Conservation (phyloP, 2,797 vertebrate genomes). For the Poeciliopsis turneri region DNA sequence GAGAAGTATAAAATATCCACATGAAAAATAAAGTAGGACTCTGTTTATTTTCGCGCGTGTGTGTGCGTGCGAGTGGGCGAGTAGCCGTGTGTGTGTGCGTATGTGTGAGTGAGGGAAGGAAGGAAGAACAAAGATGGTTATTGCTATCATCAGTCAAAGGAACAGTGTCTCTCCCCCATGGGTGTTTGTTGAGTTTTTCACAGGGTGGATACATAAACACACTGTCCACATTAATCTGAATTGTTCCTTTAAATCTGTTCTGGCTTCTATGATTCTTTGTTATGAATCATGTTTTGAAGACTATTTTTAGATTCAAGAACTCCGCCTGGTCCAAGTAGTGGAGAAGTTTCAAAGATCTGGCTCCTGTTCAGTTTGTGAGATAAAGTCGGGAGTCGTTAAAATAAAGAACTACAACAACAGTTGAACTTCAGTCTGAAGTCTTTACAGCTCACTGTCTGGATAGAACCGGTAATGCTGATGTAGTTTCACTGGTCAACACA, state of each 20-base stretch:
- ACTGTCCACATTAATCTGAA: constrained; percentile 1
- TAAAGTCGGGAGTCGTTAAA: neutral
- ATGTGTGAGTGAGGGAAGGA: neutral
- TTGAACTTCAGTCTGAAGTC: neutral
- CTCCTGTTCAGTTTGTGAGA: neutral
- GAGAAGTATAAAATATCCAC: neutral
- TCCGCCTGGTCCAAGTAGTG: neutral
- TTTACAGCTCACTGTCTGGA: neutral
- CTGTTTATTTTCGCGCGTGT: neutral
- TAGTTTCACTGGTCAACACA: neutral
- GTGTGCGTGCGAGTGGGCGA: neutral
- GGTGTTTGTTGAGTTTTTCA: constrained; percentile 31
- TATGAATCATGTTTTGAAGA: constrained; percentile 13
- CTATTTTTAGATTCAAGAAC: constrained; percentile 9
- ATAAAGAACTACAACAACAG: neutral
- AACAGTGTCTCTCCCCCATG: constrained; percentile 10
- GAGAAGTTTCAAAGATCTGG: neutral
- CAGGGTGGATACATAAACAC: constrained; percentile 11
- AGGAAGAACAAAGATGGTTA: neutral
- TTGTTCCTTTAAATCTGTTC: constrained; percentile 13
- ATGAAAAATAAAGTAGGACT: neutral
- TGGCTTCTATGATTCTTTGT: constrained; percentile 14
- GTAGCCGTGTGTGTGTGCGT: no score
- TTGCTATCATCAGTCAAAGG: constrained; percentile 45
- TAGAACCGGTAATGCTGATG: neutral